Conservation (phyloP, 2,797 vertebrate species). For the Urocyon cinereoargenteus region DNA sequence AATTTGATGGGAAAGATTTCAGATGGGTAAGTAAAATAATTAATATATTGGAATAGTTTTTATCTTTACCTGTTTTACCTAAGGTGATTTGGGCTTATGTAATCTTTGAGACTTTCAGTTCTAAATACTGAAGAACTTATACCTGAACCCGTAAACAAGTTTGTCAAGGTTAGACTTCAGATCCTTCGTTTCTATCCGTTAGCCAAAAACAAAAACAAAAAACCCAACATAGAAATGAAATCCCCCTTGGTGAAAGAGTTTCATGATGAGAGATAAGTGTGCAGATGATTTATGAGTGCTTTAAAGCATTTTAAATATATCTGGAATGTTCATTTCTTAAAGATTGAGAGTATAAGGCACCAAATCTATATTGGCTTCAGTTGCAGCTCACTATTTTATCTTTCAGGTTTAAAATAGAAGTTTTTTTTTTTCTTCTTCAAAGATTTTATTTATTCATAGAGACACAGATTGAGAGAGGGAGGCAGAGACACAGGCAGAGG, state of each 20-base stretch:
- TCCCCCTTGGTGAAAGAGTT: not conserved
- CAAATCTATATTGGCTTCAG: not conserved
- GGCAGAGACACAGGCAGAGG: too few relatives aligned
- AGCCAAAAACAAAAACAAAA: not conserved
- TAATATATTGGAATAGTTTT: slow-evolving; percentile 1
- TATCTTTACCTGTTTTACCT: slow-evolving; percentile 5
- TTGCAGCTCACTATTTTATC: not conserved
- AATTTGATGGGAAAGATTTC: slow-evolving; percentile 98
- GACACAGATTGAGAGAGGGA: too few relatives aligned
- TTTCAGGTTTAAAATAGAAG: not conserved
- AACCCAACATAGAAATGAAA: too few relatives aligned
- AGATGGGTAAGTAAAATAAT: slow-evolving; percentile 94
- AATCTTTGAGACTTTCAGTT: not conserved
- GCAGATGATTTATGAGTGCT: not conserved
- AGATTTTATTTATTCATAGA: too few relatives aligned
- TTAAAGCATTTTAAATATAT: not conserved
- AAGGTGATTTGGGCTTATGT: slow-evolving; percentile 5
- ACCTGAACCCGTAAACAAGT: not conserved
- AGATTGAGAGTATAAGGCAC: not conserved
- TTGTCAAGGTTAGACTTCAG: not conserved
- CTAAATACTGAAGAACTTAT: not conserved
- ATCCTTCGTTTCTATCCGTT: not conserved
- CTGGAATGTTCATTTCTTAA: slow-evolving; percentile 24
- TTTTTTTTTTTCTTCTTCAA: not conserved
- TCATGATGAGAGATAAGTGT: not conserved